Percentiles rank a stretch among this genome's conserved stretches.
Evolutionary conservation across 2,797 vertebrate species (phyloP).

Genomic region (Acrossocheilus fasciatus): DNA sequence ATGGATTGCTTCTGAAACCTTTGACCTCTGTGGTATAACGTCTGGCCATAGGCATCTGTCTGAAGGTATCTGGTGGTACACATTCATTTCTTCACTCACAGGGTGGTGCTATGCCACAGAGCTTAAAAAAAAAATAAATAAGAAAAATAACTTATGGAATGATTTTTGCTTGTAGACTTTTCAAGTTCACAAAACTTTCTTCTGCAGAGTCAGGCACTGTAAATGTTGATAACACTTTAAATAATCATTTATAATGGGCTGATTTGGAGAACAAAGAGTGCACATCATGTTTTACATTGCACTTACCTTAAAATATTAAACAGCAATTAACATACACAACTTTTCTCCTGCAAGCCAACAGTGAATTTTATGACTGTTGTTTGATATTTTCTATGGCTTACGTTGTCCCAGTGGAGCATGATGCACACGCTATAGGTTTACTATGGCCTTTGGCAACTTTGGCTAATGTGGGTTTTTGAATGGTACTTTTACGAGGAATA

Average conservation of each 20-base stretch:
- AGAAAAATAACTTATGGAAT: background rate
- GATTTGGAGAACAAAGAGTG: background rate
- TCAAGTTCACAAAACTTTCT: slow-evolving; percentile 9
- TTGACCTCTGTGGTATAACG: slow-evolving; percentile 44
- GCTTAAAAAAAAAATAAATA: background rate
- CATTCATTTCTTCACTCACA: slow-evolving; percentile 14
- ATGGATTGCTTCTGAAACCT: slow-evolving; percentile 45
- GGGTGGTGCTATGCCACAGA: slow-evolving; percentile 23
- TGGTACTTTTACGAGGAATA: slow-evolving; percentile 21
- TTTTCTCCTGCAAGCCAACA: slow-evolving; percentile 12
- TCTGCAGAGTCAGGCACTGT: slow-evolving; percentile 33
- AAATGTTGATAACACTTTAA: slow-evolving; percentile 15
- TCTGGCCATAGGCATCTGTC: slow-evolving; percentile 30
- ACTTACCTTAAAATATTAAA: slow-evolving; percentile 46
- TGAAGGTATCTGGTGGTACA: slow-evolving; percentile 22
- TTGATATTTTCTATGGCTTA: slow-evolving; percentile 7
- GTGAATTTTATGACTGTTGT: slow-evolving; percentile 20
- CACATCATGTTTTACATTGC: background rate
- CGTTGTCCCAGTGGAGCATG: background rate
- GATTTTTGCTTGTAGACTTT: background rate
- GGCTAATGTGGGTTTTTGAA: slow-evolving; percentile 6
- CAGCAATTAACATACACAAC: slow-evolving; percentile 23
- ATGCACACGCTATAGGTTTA: background rate
- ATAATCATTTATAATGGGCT: background rate
- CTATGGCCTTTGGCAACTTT: slow-evolving; percentile 9